These are phyloP conservation scores for Percina caprodes DNA, from an alignment of 2,113 vertebrate species.

Conservation along the genomic window DNA sequence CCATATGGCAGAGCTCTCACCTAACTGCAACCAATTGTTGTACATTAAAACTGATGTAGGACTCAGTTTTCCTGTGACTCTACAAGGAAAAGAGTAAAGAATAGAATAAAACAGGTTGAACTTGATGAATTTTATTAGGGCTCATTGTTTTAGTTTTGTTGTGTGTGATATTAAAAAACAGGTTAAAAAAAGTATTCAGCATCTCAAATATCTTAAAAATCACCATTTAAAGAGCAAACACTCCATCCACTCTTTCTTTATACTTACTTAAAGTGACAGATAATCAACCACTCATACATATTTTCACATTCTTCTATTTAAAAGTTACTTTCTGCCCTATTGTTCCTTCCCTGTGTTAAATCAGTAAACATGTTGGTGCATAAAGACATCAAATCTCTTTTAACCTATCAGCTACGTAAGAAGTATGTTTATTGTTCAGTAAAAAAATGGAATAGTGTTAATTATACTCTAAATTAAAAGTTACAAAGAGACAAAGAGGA, in stretches of 20 bases:
- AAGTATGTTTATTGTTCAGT: neutral
- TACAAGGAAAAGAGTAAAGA: neutral
- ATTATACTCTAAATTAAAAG: neutral
- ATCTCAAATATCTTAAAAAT: neutral
- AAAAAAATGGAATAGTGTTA: neutral
- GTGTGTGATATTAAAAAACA: neutral
- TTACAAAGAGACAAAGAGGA: no score
- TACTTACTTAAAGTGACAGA: neutral
- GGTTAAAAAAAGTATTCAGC: neutral
- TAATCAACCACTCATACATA: neutral
- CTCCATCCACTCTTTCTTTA: neutral
- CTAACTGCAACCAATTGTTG: slow-evolving; percentile 8
- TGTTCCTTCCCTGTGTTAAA: neutral
- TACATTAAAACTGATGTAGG: neutral
- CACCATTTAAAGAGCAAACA: neutral
- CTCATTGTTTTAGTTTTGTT: neutral
- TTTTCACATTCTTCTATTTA: neutral
- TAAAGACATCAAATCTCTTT: neutral
- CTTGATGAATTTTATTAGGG: neutral
- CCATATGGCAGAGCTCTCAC: slow-evolving; percentile 38
- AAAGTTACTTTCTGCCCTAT: neutral
- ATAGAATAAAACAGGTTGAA: neutral
- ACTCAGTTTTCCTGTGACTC: neutral
- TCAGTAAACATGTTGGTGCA: neutral
- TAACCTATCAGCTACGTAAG: neutral